Base-by-base conservation (phyloP, 2,888 invertebrate genomes). In the Campaea margaritaria region DNA sequence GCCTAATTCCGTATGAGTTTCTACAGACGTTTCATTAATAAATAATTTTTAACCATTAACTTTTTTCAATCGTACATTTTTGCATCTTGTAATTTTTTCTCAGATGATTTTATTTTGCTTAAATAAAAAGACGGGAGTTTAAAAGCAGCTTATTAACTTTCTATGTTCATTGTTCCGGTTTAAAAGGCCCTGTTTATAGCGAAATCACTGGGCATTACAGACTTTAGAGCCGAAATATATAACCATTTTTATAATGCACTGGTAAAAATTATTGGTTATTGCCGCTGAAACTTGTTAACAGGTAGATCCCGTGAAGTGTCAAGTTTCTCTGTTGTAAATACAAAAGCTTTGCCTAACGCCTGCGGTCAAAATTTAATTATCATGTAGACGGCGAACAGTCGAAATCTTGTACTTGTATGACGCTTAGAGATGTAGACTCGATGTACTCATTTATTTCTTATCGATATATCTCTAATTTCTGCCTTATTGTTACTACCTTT, bases 351-450 rank as follows among this genome's bases (percentile, higher is more conserved):
- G 80, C 82, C 81, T 75, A 79, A 73, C 76, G 89, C 89, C 85
- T 64, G 76, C 82, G 90, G 91, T 86, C 83, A 89, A 64, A 86
- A 90, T 91, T 91, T 91, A 91, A 92, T 91, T 91, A 92, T 91
- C 91, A 86, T 85, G 85, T 87, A 82, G 73, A 79, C 81, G 87
- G 83, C 70, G 85, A 84, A 83, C 83, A 78, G 75, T 75, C 73
- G 67, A 58, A 60, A 43, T 47, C 50, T 51, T 60, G 51, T 66
- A 67, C 60, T 53, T 58, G 64, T 62, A 67, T 75, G 75, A 72
- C 45, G 13, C 16, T 45, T 55, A 60, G 60, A 15, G 60, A 55
- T 51, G 51, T 38, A 4, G 10, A 5, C 12, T 16, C 4, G 5
- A 27, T 13, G 2, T 43, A 21, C 11, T 16, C 3, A 8, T 43